phyloP scores from a whole-genome alignment of 1,140 invertebrate genomes.

The Sinella curviseta region DNA sequence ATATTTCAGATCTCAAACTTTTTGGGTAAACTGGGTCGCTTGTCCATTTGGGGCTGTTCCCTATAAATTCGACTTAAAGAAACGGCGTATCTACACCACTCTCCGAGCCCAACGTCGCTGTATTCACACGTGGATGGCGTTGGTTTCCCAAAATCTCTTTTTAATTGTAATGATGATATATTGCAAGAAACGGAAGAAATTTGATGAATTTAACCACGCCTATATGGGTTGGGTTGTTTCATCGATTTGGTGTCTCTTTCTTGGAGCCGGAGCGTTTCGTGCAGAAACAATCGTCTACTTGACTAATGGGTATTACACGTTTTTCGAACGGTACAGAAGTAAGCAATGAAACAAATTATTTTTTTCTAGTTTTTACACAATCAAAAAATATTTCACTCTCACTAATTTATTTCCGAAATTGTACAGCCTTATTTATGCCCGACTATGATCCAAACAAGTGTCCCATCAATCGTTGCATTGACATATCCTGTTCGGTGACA shows the following conservation, averaged over 20 bases:
- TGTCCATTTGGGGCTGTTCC: not conserved
- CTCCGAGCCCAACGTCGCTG: not conserved
- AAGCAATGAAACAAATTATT: not conserved
- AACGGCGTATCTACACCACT: not conserved
- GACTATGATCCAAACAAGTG: slow-evolving; percentile 4
- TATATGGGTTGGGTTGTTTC: not conserved
- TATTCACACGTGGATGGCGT: not conserved
- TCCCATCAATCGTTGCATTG: not conserved
- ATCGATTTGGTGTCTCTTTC: not conserved
- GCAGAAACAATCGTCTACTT: not conserved
- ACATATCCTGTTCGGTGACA: not conserved
- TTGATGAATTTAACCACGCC: not conserved
- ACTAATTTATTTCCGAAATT: no score
- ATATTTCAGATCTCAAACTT: not conserved
- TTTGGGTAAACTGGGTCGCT: not conserved
- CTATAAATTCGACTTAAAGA: not conserved
- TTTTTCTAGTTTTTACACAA: not conserved
- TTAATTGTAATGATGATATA: not conserved
- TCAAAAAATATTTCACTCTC: not conserved
- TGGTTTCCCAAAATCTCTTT: not conserved
- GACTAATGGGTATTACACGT: not conserved
- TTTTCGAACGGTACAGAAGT: not conserved
- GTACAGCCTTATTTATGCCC: not conserved
- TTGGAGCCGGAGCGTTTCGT: not conserved
- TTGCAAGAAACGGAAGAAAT: not conserved